Percentiles rank a stretch among this genome's conserved stretches.
Conservation (phyloP, 2,113 vertebrate species). For the Montifringilla adamsi region DNA sequence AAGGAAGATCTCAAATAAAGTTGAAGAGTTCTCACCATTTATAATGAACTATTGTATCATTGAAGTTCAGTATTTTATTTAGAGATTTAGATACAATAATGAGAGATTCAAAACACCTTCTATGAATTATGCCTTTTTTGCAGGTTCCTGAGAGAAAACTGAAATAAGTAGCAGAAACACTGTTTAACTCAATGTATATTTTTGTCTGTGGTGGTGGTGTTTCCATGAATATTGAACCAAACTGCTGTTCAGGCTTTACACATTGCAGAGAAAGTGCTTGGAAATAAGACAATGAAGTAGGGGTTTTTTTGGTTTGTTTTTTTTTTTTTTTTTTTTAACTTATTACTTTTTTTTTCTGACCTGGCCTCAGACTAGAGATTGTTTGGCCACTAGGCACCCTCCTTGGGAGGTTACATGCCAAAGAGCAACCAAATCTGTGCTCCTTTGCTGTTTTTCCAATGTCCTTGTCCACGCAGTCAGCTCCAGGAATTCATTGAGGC, state of each 20-base stretch:
- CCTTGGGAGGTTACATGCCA: background rate
- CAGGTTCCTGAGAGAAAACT: background rate
- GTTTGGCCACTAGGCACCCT: background rate
- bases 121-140: background rate
- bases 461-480: accelerated
- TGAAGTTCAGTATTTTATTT: background rate
- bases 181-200: background rate
- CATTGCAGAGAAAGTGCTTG: background rate
- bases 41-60: background rate
- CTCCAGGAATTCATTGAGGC: background rate
- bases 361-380: background rate
- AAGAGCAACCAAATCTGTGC: background rate
- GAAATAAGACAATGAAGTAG: background rate
- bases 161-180: background rate
- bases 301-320: no score
- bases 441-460: background rate
- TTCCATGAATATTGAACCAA: background rate
- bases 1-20: background rate
- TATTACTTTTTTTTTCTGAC: background rate
- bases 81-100: background rate
- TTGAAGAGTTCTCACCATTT: background rate
- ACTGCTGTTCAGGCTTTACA: background rate
- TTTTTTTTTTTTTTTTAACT: background rate
- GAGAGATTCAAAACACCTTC: background rate
- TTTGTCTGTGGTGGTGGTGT: background rate